Conservation (phyloP, 2,888 invertebrate species). For the Papilio demoleus region DNA sequence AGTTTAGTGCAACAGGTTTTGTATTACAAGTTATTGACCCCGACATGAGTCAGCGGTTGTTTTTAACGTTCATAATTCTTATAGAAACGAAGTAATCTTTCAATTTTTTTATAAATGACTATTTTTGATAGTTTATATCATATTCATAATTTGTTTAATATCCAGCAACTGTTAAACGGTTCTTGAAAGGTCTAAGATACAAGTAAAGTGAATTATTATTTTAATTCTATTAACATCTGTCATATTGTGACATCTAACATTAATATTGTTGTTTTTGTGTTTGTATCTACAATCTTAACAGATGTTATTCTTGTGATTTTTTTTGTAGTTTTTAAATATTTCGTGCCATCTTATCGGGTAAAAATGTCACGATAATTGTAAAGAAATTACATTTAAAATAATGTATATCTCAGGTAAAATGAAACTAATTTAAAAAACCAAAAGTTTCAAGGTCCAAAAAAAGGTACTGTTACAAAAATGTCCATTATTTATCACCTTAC, state of each 20-base stretch:
- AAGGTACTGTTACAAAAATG: constrained; percentile 54
- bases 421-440: constrained; percentile 21
- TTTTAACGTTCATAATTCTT: constrained; percentile 53
- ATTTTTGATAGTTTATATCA: constrained; percentile 30
- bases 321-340: background rate
- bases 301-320: background rate
- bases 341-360: too few relatives aligned
- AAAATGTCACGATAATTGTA: background rate
- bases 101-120: constrained; percentile 50
- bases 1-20: constrained; percentile 67
- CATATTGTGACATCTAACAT: background rate
- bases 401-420: background rate
- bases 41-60: constrained; percentile 65
- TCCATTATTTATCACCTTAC: constrained; percentile 51
- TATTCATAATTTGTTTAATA: constrained; percentile 33
- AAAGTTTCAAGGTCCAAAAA: constrained; percentile 44
- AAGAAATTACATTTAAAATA: background rate
- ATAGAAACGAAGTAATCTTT: constrained; percentile 37
- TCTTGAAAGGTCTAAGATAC: constrained; percentile 23
- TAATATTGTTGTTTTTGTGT: background rate
- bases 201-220: constrained; percentile 7
- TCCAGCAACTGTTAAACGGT: constrained; percentile 35
- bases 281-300: background rate
- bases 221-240: constrained; percentile 22
- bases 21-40: constrained; percentile 62